These are phyloP conservation scores for Lipotes vexillifer DNA, from an alignment of 2,113 vertebrate species.

Conservation along the genomic window DNA sequence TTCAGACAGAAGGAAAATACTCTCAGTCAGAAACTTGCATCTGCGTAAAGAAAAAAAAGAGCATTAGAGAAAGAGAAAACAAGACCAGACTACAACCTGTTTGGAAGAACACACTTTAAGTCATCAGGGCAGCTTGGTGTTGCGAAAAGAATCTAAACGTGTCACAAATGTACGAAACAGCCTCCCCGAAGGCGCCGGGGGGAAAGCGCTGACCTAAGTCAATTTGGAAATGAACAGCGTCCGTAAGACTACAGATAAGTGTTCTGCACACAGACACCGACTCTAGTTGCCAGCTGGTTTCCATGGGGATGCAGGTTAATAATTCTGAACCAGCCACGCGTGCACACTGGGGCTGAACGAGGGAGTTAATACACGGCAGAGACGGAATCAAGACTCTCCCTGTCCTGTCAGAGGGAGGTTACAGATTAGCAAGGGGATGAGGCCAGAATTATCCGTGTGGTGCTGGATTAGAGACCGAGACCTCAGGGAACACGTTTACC, in stretches of 20 bases:
- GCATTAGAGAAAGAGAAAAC: neutral
- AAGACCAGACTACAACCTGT: neutral
- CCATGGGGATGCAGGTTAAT: neutral
- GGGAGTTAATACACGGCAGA: neutral
- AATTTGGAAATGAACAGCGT: no score
- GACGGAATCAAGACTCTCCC: neutral
- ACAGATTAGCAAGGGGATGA: no score
- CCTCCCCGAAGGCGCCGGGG: neutral
- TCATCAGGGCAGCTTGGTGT: neutral
- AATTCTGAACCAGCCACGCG: neutral
- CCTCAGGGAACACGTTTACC: neutral
- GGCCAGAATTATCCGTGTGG: neutral
- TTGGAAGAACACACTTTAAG: neutral
- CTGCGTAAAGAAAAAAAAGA: neutral
- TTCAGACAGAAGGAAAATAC: neutral
- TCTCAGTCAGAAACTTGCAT: neutral
- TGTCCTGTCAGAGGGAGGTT: no score
- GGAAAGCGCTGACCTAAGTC: neutral
- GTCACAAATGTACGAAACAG: neutral
- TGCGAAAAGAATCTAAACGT: neutral
- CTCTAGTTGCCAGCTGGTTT: neutral
- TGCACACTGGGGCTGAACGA: neutral
- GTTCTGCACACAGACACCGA: fast-evolving
- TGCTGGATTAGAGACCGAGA: no score
- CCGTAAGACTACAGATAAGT: no score